These are phyloP conservation scores for Sinonovacula constricta DNA, from an alignment of 1,140 invertebrate species.

Conservation along the genomic window DNA sequence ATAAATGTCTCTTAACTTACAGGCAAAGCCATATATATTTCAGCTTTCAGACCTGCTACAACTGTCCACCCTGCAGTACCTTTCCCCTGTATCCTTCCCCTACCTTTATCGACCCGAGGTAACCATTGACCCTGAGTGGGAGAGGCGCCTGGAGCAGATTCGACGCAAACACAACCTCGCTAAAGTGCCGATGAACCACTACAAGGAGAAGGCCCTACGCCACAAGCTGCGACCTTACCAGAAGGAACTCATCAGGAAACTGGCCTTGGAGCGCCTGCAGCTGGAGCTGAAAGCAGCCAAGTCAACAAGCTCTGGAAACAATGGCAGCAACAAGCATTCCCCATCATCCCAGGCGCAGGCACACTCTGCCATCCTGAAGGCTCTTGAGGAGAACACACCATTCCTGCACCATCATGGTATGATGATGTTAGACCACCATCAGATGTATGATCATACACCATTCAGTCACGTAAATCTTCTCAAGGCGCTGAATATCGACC, in stretches of 20 bases:
- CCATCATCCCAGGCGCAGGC: too few species aligned
- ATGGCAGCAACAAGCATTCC: background rate
- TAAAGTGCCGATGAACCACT: slow-evolving; percentile 47
- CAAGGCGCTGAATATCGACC: slow-evolving; percentile 41
- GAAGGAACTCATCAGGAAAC: slow-evolving; percentile 75
- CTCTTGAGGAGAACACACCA: background rate
- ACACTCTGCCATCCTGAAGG: background rate
- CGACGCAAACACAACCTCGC: slow-evolving; percentile 75
- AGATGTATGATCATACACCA: slow-evolving; percentile 28
- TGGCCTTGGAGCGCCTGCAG: slow-evolving; percentile 77
- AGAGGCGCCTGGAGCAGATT: slow-evolving; percentile 67
- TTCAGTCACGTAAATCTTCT: slow-evolving; percentile 20
- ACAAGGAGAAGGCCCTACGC: slow-evolving; percentile 42
- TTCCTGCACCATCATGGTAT: background rate
- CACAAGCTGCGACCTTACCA: slow-evolving; percentile 75
- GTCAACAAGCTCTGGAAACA: background rate
- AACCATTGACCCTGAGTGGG: slow-evolving; percentile 50
- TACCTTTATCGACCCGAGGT: slow-evolving; percentile 35
- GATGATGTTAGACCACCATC: background rate
- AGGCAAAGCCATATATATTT: slow-evolving; percentile 5
- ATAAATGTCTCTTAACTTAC: too few species aligned
- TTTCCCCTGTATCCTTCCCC: slow-evolving; percentile 59
- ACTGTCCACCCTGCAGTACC: slow-evolving; percentile 51
- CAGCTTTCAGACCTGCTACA: slow-evolving; percentile 65
- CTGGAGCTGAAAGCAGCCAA: slow-evolving; percentile 62